Percentiles rank a stretch among this genome's conserved stretches.
These are phyloP conservation scores for Arrhopalites spinosus DNA, from an alignment of 2,888 invertebrate species.

Conservation along the genomic window DNA sequence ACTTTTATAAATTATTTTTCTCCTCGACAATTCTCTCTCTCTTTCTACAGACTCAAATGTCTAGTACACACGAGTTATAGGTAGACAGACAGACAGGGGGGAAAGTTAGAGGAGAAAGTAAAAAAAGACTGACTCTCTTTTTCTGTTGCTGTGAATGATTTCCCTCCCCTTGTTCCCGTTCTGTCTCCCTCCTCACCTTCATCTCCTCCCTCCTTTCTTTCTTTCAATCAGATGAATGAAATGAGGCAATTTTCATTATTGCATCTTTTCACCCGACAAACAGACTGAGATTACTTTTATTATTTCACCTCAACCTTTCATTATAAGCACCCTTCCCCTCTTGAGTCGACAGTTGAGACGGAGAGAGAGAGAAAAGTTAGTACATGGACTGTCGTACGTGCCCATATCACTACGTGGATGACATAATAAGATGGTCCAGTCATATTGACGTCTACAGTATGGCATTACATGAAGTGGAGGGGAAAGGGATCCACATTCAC, in stretches of 20 bases:
- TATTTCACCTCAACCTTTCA: conserved; percentile 18
- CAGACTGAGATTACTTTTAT: conserved; percentile 28
- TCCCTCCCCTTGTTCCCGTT: neutral
- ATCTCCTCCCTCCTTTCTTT: neutral
- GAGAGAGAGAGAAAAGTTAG: neutral
- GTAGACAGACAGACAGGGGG: too few species aligned
- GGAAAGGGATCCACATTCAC: neutral
- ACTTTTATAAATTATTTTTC: neutral
- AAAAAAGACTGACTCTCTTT: too few species aligned
- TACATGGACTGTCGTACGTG: neutral
- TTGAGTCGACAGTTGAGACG: too few species aligned
- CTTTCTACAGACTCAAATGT: neutral
- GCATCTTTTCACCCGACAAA: conserved; percentile 27
- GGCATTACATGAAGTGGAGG: neutral
- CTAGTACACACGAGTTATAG: neutral
- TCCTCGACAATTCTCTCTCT: neutral
- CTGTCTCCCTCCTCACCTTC: neutral
- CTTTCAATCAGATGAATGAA: conserved; percentile 14
- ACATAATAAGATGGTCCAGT: neutral
- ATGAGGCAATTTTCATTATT: conserved; percentile 31
- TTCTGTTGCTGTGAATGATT: neutral
- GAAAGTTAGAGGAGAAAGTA: neutral
- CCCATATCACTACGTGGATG: neutral
- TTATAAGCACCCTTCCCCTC: conserved; percentile 9
- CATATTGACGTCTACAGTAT: neutral